Evolutionary conservation across 1,140 invertebrate genomes (phyloP), one percentile per base, ranked within the genome.

Genomic region (Lysiphlebus fabarum): DNA sequence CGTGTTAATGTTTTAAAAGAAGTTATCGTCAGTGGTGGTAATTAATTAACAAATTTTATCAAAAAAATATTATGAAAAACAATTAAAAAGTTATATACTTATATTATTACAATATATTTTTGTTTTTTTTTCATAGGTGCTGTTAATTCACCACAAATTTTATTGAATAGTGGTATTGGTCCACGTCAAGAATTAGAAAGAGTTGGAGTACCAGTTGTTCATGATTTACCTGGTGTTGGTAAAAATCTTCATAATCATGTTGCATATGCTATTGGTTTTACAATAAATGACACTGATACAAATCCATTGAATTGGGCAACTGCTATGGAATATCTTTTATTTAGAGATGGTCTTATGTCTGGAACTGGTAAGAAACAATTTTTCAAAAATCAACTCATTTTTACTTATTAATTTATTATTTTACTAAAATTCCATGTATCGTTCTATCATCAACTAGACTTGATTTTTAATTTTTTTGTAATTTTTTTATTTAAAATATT

Each of bases 181-280:
- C 89, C 90, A 6, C 83, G 82, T 12, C 84, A 87, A 1, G 88
- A 94, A 5, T 75, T 95, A 6, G 66, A 79, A 49, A 71, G 82
- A 48, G 78, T 83, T 0, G 86, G 86, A 17, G 83, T 92, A 0
- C 82, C 84, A 0, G 75, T 85, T 0, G 73, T 92, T 4, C 89
- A 90, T 60, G 79, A 90, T 67, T 80, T 96, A 7, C 91, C 90
- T 0, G 88, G 87, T 0, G 93, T 96, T 4, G 93, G 94, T 0
- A 84, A 86, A 61, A 96, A 96, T 78, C 83, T 96, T 0, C 91
- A 93, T 66, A 93, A 93, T 71, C 92, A 94, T 66, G 91, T 92
- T 0, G 87, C 90, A 5, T 88, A 83, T 73, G 87, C 89, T 61
- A 71, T 91, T 1, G 86, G 84, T 67, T 95, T 92, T 76, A 82